A percentile compares a stretch with the other conserved stretches of the same genome.
These are phyloP conservation scores for Paraescarpia echinospica DNA, from an alignment of 1,140 invertebrate genomes.

Conservation along the genomic window DNA sequence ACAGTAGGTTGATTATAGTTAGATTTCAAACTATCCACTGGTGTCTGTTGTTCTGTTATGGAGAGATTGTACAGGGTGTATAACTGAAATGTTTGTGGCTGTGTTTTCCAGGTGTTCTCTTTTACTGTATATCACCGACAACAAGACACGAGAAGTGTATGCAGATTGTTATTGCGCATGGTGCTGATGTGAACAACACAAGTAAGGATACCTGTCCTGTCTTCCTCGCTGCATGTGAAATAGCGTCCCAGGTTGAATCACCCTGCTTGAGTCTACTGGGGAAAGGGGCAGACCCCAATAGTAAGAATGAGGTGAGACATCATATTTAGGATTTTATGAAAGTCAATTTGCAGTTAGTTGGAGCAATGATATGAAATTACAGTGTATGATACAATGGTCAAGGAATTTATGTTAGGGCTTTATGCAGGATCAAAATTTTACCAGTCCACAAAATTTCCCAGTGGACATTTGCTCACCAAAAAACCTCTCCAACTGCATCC, in stretches of 20 bases:
- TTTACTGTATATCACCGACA: conserved; percentile 55
- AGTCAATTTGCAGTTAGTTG: neutral
- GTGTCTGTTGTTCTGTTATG: neutral
- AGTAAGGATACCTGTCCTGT: conserved; percentile 53
- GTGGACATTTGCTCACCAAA: no score
- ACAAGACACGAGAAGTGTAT: conserved; percentile 54
- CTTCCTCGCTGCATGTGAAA: conserved; percentile 54
- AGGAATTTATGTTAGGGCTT: no score
- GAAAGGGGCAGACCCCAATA: conserved; percentile 55
- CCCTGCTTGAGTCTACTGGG: conserved; percentile 51
- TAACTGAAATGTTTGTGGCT: neutral
- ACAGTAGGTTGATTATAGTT: no score
- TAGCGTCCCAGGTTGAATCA: conserved; percentile 52
- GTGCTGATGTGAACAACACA: conserved; percentile 54
- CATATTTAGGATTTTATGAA: neutral
- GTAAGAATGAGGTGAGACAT: conserved; percentile 43
- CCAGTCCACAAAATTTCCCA: no score
- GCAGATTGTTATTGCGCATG: conserved; percentile 50
- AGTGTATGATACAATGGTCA: neutral
- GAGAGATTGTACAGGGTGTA: neutral
- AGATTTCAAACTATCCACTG: no score
- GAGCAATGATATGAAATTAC: neutral
- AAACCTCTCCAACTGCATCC: no score
- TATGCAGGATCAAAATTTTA: no score
- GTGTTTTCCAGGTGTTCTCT: conserved; percentile 50